Conservation (phyloP, 2,113 vertebrate genomes). For the Periophthalmodon schlosseri region DNA sequence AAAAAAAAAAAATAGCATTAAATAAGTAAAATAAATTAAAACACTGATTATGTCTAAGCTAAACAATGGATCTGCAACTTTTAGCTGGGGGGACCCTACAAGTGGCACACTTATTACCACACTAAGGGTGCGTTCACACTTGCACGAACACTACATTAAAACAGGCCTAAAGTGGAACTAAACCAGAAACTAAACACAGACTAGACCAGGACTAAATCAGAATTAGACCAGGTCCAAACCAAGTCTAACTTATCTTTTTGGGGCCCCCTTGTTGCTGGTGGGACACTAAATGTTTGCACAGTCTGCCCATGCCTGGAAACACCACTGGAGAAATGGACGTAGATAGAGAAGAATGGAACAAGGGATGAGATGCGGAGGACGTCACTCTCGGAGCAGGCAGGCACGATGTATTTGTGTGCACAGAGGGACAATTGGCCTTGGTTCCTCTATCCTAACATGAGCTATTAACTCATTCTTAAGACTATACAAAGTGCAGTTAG, state of each 20-base stretch:
- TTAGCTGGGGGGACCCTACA: too few relatives aligned
- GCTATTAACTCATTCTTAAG: constrained; percentile 35
- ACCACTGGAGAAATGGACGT: constrained; percentile 38
- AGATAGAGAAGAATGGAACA: constrained; percentile 47
- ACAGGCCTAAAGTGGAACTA: too few relatives aligned
- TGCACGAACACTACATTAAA: too few relatives aligned
- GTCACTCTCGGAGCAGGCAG: constrained; percentile 56
- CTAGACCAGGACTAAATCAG: too few relatives aligned
- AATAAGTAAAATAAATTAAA: too few relatives aligned
- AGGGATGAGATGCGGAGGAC: constrained; percentile 57
- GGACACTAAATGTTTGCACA: background rate
- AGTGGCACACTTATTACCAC: too few relatives aligned
- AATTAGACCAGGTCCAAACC: too few relatives aligned
- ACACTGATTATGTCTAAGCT: too few relatives aligned
- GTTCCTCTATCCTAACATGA: constrained; percentile 60
- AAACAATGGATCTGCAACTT: too few relatives aligned
- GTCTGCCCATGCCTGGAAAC: background rate
- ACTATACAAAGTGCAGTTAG: constrained; percentile 18
- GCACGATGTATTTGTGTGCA: constrained; percentile 64
- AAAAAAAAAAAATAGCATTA: too few relatives aligned
- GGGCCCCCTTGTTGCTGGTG: background rate
- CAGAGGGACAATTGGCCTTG: constrained; percentile 58
- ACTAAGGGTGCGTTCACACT: too few relatives aligned
- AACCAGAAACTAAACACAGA: too few relatives aligned
- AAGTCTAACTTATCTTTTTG: background rate